Evolutionary conservation across 2,888 invertebrate genomes (phyloP), one percentile per base, ranked within the genome.

Genomic region (Agriopis aurantiaria): DNA sequence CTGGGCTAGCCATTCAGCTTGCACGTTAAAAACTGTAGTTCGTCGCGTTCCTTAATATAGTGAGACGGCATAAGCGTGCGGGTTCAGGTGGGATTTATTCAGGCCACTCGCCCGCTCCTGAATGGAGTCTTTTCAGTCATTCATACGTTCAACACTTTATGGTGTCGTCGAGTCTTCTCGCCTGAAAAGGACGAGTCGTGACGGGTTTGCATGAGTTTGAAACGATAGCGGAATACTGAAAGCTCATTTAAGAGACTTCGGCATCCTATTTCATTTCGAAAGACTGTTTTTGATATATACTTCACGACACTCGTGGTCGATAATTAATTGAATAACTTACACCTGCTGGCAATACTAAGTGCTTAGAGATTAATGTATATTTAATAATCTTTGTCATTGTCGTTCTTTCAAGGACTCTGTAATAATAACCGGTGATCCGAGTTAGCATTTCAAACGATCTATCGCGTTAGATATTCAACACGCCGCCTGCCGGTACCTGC

Each of bases 361-460:
- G 6, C 58, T 58, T 46, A 7, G 8, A 33, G 14, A 45, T 46
- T 23, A 6, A 23, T 61, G 49, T 51, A 49, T 61, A 61, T 61
- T 49, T 67, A 51, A 61, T 56, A 33, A 46, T 55, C 9, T 8
- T 2, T 41, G 43, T 56, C 49, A 10, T 43, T n/a, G 17, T 61
- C 43, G 23, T 45, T 12, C 33, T 41, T 56, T 11, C n/a, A 43
- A 61, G 46, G 17, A 23, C 49, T 17, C n/a, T 48, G 53, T 52
- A 51, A 53, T 55, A 66, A 56, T 49, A 60, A 49, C 59, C 41
- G 41, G 9, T 12, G 55, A 48, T 51, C 51, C 41, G 23, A 52
- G 46, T 53, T 46, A 58, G 68, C 52, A 63, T 58, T 23, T 62
- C 17, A 68, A 68, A 63, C 41, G 56, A 48, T 58, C 41, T 46